Evolutionary conservation across 2,113 vertebrate species (phyloP), one percentile per base, ranked within the genome.

Genomic region (Leptobrachium ailaonicum): DNA sequence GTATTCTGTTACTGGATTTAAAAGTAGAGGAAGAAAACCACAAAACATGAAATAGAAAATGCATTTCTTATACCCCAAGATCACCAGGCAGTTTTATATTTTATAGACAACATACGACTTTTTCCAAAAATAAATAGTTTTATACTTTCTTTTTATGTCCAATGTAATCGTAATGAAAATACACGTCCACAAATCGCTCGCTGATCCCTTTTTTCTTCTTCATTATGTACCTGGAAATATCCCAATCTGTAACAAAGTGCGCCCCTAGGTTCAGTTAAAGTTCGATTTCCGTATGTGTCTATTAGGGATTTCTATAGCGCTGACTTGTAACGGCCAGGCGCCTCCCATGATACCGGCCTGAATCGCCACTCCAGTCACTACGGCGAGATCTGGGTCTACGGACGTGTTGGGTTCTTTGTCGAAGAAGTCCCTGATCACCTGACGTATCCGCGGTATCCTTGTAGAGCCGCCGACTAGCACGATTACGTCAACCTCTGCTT

Each of bases 291-390:
- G 93, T 86, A 99, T 90, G 88, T 96, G 94, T 84, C 91, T 95
- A 87, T 97, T 99, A 76, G 96, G 96, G 81, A 99, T 98, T 88
- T 99, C 97, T 83, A 98, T 88, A 13, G 97, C 98, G 14, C 98
- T 98, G 85, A 99, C 98, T 91, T 98, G 96, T 32, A 99, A 90
- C 53, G 98, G 97, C 98, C 98, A 99, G 11, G 98, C 96, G 3
- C 97, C 98, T 0, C 95, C 95, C 92, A 97, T 94, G 80, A 99
- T 98, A 62, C 98, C 98, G 0, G 98, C 98, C 84, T 99, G 97
- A 73, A 99, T 94, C 56, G 98, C 95, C 83, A 98, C 97, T 0
- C 98, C 98, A 0, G 79, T 99, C 12, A 99, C 98, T 82, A 99
- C 97, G 0, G 97, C 97, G 79, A 99, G 86, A 83, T 99, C 98